Evolutionary conservation across 2,113 vertebrate species (phyloP), one percentile per base, ranked within the genome.

Genomic region (Ondatra zibethicus): DNA sequence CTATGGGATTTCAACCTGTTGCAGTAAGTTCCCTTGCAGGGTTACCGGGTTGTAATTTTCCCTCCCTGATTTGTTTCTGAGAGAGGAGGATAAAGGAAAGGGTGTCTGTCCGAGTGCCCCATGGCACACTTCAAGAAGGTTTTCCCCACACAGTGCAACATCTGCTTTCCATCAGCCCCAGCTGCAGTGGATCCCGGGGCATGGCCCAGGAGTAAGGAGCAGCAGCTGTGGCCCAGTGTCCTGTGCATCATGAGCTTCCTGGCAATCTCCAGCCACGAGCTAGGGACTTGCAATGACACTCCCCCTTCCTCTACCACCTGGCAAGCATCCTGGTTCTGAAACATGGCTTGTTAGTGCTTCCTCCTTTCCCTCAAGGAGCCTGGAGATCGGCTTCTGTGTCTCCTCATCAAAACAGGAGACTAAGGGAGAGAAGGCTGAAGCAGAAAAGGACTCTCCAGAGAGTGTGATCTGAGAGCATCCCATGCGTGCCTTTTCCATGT

Each of bases 91-190:
- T 88, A 93, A 95, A n/a, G 72, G 78, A 84, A 93, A 93, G 91
- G 94, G 96, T 7, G 23, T 92, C 81, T 68, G 19, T 91, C 77
- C 31, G 58, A 72, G 92, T 82, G 36, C 78, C 50, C 63, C 13
- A 12, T 47, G 76, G 92, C 11, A 3, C 10, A 16, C 87, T 93
- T 88, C 91, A 92, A 89, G 65, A 68, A 1, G 63, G 9, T 78
- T 88, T 84, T 61, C 63, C 93, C 55, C 50, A 92, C 75, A 42
- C 29, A 75, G 68, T 0, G 8, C 9, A 87, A 96, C 98, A 98
- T 98, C 97, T 98, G 98, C 88, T 98, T 97, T 93, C 89, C 73
- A 97, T 98, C 96, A 97, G 65, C 25, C 45, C 14, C 89, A 94
- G 97, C 63, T 93, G 96, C 55, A 84, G 82, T 70, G 17, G 4